Conservation (phyloP, 2,797 vertebrate genomes). For the Propithecus perrieri region DNA sequence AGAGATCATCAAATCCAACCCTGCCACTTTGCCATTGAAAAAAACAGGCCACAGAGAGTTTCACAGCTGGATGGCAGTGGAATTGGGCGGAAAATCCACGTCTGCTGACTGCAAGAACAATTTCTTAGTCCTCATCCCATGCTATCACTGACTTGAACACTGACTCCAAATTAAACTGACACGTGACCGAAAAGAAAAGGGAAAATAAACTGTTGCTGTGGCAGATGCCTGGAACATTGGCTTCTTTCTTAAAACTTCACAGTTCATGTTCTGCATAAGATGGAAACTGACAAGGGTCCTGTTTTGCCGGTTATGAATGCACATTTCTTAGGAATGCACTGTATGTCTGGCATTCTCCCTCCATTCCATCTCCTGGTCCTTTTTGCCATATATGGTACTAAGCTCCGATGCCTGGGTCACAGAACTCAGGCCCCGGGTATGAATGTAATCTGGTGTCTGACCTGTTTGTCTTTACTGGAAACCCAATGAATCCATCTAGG, state of each 20-base stretch:
- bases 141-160: constrained; percentile 33
- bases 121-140: constrained; percentile 35
- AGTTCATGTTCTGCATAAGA: constrained; percentile 67
- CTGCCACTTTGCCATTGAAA: background rate
- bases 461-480: constrained; percentile 87
- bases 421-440: constrained; percentile 52
- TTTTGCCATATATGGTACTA: constrained; percentile 87
- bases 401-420: constrained; percentile 68
- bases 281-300: constrained; percentile 59
- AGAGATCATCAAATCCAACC: constrained; percentile 42
- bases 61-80: constrained; percentile 49
- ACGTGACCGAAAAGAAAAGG: constrained; percentile 54
- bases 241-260: constrained; percentile 71
- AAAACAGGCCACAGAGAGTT: background rate
- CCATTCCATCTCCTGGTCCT: constrained; percentile 68
- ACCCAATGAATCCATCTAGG: constrained; percentile 83
- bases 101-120: constrained; percentile 64
- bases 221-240: constrained; percentile 68
- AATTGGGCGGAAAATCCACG: constrained; percentile 2
- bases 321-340: constrained; percentile 82
- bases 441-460: constrained; percentile 62
- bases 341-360: constrained; percentile 84
- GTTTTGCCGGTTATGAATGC: constrained; percentile 66
- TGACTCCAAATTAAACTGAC: constrained; percentile 57
- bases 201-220: constrained; percentile 60